Base-by-base conservation (phyloP, 2,888 invertebrate genomes). In the Callimorpha dominula region DNA sequence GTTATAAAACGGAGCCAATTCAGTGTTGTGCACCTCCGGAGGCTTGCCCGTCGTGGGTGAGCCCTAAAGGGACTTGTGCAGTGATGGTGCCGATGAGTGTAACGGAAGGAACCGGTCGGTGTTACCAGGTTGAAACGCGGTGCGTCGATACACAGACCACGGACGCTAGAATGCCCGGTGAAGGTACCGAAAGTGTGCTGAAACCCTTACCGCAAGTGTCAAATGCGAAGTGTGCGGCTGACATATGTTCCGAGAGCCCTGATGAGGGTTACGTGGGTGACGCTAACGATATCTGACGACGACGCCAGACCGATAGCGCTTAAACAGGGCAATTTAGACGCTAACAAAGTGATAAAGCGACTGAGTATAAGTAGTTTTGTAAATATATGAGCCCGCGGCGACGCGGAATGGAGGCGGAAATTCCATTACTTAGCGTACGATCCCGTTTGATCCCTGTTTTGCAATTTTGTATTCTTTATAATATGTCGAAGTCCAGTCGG, bases 191-290 rank as follows among this genome's bases (percentile, higher is more conserved):
- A 74, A 90, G 85, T 78, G 91, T 88, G 89, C 94, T 92, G 79
- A 96, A 94, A 80, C 93, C 93, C 70, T 86, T 92, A 78, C 94
- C 93, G 8, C 93, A 95, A 90, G 93, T 94, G 80, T 92, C 94
- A 77, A 94, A 93, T 86, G 93, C 93, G 85, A 96, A 95, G 87
- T 94, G 94, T 86, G 96, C 93, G 81, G 92, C 92, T 82, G 96
- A 93, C 91, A 96, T 95, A 84, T 96, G 93, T 85, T 97, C 97
- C 31, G 98, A 98, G 87, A 98, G 98, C 92, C 98, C 98, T 57
- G 98, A 98, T 89, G 98, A 98, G 92, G 98, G 98, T 31, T 98
- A 98, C 91, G 98, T 98, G 71, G 98, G 98, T 60, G 98, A 98
- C 87, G 96, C 97, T 76, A 96, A 97, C 86, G 97, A 97, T 88